phyloP scores from a whole-genome alignment of 2,888 invertebrate species.

The Embidobia sp. region DNA sequence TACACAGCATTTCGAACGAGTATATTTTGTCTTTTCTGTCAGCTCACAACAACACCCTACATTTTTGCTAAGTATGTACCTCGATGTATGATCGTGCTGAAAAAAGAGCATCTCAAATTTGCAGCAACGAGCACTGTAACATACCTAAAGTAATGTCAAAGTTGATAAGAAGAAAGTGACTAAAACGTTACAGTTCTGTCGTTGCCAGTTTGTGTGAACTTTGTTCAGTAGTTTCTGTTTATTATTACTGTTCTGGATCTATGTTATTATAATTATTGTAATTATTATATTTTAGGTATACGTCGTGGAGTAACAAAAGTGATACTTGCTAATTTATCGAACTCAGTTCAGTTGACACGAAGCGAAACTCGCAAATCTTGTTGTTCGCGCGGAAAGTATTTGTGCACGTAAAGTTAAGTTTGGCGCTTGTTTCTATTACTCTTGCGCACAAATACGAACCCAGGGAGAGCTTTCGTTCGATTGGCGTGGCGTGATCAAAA shows the following conservation, averaged over 20 bases:
- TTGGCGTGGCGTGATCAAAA: neutral
- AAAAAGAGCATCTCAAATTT: conserved; percentile 18
- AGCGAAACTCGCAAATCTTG: neutral
- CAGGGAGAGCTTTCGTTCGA: conserved; percentile 7
- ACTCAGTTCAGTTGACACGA: conserved; percentile 36
- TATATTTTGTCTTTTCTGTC: conserved; percentile 42
- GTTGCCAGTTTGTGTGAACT: conserved; percentile 9
- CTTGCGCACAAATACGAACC: conserved; percentile 21
- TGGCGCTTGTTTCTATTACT: neutral
- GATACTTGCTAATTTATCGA: conserved; percentile 47
- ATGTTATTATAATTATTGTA: conserved; percentile 44
- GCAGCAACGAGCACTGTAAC: conserved; percentile 1
- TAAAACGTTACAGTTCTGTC: no score
- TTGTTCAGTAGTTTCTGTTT: conserved; percentile 30
- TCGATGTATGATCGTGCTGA: conserved; percentile 28
- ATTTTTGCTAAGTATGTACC: conserved; percentile 46
- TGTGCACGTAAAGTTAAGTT: neutral
- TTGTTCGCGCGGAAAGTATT: conserved; percentile 1
- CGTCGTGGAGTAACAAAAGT: conserved; percentile 47
- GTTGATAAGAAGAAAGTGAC: no score
- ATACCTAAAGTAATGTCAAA: no score
- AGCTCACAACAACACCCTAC: conserved; percentile 11
- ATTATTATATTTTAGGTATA: conserved; percentile 47
- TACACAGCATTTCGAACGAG: conserved; percentile 30
- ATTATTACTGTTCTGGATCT: conserved; percentile 24